Evolutionary conservation across 2,113 vertebrate species (phyloP).

Genomic region (Actinemys pallida): DNA sequence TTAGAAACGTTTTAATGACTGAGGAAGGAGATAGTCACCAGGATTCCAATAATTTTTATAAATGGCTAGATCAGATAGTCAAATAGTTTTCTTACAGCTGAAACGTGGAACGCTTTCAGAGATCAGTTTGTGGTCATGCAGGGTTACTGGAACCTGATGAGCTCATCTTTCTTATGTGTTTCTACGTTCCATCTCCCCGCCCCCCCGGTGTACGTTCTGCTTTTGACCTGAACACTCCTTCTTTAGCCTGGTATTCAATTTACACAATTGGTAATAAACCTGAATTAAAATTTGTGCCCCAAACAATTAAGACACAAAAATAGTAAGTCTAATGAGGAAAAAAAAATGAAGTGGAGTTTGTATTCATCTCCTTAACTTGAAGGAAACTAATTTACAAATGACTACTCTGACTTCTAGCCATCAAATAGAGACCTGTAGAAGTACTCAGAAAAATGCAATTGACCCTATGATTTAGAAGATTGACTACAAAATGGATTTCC

Average conservation of each 20-base stretch:
- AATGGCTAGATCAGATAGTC: neutral
- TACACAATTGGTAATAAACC: neutral
- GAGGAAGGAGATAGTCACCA: conserved; percentile 11
- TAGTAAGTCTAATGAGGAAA: neutral
- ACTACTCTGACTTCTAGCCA: neutral
- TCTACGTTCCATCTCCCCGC: neutral
- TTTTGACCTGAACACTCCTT: neutral
- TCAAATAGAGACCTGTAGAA: neutral
- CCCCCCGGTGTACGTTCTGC: rapidly evolving
- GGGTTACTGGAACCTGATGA: neutral
- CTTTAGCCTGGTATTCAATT: neutral
- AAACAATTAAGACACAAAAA: neutral
- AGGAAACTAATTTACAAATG: neutral
- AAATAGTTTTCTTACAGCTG: neutral
- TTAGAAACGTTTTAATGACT: neutral
- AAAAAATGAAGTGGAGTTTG: neutral
- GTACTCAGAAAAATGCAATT: neutral
- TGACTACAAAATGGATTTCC: neutral
- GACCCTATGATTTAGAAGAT: neutral
- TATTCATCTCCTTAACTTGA: neutral
- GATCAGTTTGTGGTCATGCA: rapidly evolving
- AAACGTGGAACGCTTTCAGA: neutral
- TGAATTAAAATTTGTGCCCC: neutral
- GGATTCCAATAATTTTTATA: neutral
- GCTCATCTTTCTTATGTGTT: rapidly evolving